Conservation (phyloP, 2,888 invertebrate species). For the Erebia aethiops region DNA sequence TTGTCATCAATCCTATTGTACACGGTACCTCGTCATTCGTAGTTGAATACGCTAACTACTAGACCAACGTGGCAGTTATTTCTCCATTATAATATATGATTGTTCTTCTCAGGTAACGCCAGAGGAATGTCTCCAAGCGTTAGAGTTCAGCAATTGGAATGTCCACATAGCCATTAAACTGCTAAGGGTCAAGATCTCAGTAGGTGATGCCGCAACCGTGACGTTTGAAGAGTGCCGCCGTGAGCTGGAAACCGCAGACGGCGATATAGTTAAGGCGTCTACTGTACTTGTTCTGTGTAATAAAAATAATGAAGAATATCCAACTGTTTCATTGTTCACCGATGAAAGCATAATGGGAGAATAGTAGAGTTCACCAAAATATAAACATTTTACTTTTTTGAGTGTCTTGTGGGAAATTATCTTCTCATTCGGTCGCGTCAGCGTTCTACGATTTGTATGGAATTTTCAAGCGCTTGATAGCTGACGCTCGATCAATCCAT, state of each 20-base stretch:
- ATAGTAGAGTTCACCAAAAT: too few species aligned
- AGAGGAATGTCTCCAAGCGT: slow-evolving; percentile 89
- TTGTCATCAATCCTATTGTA: too few species aligned
- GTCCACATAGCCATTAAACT: slow-evolving; percentile 94
- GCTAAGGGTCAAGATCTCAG: slow-evolving; percentile 80
- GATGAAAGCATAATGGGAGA: too few species aligned
- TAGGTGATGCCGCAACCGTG: slow-evolving; percentile 44
- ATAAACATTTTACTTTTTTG: too few species aligned
- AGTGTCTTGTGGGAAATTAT: too few species aligned
- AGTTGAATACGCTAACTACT: too few species aligned
- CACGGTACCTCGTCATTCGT: too few species aligned
- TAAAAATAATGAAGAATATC: slow-evolving; percentile 35
- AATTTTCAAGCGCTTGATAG: too few species aligned
- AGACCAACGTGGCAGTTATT: neutral
- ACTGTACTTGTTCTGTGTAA: slow-evolving; percentile 71
- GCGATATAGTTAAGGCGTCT: slow-evolving; percentile 87
- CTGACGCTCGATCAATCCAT: too few species aligned
- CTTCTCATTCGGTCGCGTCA: too few species aligned
- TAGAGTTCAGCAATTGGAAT: slow-evolving; percentile 94
- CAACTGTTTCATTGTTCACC: slow-evolving; percentile 28
- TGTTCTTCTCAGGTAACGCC: slow-evolving; percentile 81
- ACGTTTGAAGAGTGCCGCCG: slow-evolving; percentile 67
- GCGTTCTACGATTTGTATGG: too few species aligned
- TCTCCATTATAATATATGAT: neutral
- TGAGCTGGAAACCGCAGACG: slow-evolving; percentile 84